Evolutionary conservation across 1,140 invertebrate genomes (phyloP), one percentile per base, ranked within the genome.

Genomic region (Zaprionus kolodkinae): DNA sequence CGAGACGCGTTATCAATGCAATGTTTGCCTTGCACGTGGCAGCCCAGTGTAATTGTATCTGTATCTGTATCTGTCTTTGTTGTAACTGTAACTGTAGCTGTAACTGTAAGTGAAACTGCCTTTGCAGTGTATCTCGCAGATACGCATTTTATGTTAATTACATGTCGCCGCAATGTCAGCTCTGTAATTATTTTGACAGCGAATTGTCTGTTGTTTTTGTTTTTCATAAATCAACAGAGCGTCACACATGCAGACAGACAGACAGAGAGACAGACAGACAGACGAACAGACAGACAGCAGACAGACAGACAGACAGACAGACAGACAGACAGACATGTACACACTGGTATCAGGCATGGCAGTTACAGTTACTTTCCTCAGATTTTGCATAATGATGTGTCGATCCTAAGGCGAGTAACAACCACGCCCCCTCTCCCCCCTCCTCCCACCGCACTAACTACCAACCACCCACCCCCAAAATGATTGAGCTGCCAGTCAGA

Each of bases 61-160:
- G 65, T 62, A 27, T 40, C 36, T 43, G 36, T 43, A 17, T 27
- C 9, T 21, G 21, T 21, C 1, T 21, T 2, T 21, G 21, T 21
- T 55, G 56, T 61, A 55, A 40, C 27, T 43, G 63, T 21, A 21
- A 33, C 48, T 33, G 17, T 64, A 56, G 12, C 33, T 27, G 13
- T 43, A 17, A 27, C 9, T 6, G 13, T 68, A 68, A 27, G 30
- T 55, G 48, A 55, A 55, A 40, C 27, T 43, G 63, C 36, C 36
- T 38, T 60, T 68, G 3, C n/a, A 45, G 48, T 71, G 76, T 81
- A 68, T 76, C 68, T 65, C 50, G 15, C 48, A 77, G 72, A 83
- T 86, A 86, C 80, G 80, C 84, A 78, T 88, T 89, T 84, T 65
- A 84, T 79, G 80, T 88, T 89, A 88, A 88, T 88, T 89, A 88